Conservation (phyloP, 2,888 invertebrate species). For the Euproctis similis region DNA sequence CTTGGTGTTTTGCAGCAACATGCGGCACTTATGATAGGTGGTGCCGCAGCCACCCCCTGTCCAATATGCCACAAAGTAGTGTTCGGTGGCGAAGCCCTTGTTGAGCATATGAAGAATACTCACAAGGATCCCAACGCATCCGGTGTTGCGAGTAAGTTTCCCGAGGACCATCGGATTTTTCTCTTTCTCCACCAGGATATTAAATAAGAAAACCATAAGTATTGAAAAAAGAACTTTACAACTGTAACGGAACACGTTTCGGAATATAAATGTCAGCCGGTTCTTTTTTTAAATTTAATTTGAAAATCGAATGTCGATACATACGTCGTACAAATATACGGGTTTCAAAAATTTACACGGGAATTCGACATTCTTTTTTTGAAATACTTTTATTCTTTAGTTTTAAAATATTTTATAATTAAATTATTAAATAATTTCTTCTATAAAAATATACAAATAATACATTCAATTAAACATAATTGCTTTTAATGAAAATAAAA, state of each 20-base stretch:
- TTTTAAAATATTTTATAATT: constrained; percentile 16
- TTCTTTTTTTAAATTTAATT: constrained; percentile 19
- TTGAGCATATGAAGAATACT: constrained; percentile 97
- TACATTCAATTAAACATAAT: constrained; percentile 14
- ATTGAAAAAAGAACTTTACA: constrained; percentile 26
- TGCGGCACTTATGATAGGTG: constrained; percentile 92
- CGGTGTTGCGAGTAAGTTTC: constrained; percentile 90
- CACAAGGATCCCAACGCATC: constrained; percentile 95
- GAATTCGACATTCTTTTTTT: constrained; percentile 25
- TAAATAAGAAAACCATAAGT: constrained; percentile 9
- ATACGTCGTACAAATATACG: constrained; percentile 16
- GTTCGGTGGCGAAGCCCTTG: constrained; percentile 92
- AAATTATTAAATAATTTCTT: constrained; percentile 27
- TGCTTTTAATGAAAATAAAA: constrained; percentile 11
- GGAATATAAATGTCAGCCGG: constrained; percentile 5
- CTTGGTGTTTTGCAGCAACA: constrained; percentile 97
- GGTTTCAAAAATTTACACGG: too few relatives aligned
- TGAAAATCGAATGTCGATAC: constrained; percentile 23
- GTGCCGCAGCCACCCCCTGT: constrained; percentile 93
- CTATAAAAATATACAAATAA: constrained; percentile 17
- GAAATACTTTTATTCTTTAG: constrained; percentile 21
- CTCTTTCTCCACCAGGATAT: constrained; percentile 16
- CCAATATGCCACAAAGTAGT: constrained; percentile 96
- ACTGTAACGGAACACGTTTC: background rate
- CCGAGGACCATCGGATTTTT: constrained; percentile 31